Conservation (phyloP, 2,797 vertebrate genomes). For the Cossypha caffra region DNA sequence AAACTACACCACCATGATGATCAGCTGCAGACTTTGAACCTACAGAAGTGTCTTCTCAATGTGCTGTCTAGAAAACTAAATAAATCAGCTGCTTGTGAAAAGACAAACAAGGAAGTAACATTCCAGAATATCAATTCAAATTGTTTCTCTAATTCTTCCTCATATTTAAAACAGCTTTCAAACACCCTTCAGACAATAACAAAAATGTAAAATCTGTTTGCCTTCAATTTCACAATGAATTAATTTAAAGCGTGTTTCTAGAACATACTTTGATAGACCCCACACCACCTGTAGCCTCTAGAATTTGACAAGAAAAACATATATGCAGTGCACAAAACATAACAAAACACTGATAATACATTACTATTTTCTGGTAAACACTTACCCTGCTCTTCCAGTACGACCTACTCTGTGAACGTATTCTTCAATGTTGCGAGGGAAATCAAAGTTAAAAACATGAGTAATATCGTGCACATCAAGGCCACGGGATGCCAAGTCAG, state of each 20-base stretch:
- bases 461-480: conserved; percentile 93
- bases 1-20: background rate
- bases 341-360: background rate
- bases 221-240: background rate
- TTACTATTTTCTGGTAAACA: background rate
- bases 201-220: background rate
- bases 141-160: background rate
- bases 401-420: conserved; percentile 95
- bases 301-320: background rate
- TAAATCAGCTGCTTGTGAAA: background rate
- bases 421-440: conserved; percentile 94
- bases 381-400: conserved; percentile 95
- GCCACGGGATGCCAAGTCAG: conserved; percentile 93
- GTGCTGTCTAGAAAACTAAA: background rate
- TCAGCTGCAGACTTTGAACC: background rate
- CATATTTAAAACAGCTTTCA: background rate
- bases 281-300: background rate
- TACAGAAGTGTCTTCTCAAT: background rate
- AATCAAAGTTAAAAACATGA: conserved; percentile 94
- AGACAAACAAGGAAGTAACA: background rate
- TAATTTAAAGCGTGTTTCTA: background rate
- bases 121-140: background rate
- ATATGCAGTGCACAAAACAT: background rate
- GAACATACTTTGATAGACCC: background rate
- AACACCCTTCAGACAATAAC: background rate